Evolutionary conservation across 2,113 vertebrate species (phyloP).

Genomic region (Cranoglanis bouderius): DNA sequence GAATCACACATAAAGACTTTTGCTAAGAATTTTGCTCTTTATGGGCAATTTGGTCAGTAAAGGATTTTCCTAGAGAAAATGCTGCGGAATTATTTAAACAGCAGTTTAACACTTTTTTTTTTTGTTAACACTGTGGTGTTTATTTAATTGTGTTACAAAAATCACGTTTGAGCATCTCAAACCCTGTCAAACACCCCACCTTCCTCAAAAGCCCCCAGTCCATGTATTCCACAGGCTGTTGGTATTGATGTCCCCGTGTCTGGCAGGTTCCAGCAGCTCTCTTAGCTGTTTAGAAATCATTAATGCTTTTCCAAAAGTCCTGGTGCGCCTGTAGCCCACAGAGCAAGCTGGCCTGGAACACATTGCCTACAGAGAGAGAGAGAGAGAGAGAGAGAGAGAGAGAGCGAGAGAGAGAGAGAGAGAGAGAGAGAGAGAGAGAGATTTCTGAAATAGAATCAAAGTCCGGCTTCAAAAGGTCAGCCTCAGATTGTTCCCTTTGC

Average conservation of each 20-base stretch:
- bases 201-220: slow-evolving; percentile 16
- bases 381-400: slow-evolving; percentile 30
- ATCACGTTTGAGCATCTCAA: neutral
- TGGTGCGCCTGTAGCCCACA: slow-evolving; percentile 45
- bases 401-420: slow-evolving; percentile 30
- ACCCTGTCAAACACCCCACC: neutral
- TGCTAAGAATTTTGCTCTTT: neutral
- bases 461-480: slow-evolving; percentile 57
- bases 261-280: slow-evolving; percentile 46
- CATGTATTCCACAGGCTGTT: slow-evolving; percentile 18
- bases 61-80: neutral
- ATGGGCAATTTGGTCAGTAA: neutral
- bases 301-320: slow-evolving; percentile 58
- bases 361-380: slow-evolving; percentile 47
- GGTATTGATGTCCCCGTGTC: slow-evolving; percentile 18
- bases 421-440: slow-evolving; percentile 24
- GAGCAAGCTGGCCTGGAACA: slow-evolving; percentile 54
- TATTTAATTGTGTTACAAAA: neutral
- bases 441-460: slow-evolving; percentile 59
- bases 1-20: neutral
- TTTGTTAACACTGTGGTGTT: neutral
- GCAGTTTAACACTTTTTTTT: neutral
- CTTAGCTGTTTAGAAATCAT: slow-evolving; percentile 59
- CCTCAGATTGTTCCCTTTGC: slow-evolving; percentile 40
- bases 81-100: neutral